A percentile compares a stretch with the other conserved stretches of the same genome.
phyloP scores from a whole-genome alignment of 2,113 vertebrate species.

The Archilochus colubris region DNA sequence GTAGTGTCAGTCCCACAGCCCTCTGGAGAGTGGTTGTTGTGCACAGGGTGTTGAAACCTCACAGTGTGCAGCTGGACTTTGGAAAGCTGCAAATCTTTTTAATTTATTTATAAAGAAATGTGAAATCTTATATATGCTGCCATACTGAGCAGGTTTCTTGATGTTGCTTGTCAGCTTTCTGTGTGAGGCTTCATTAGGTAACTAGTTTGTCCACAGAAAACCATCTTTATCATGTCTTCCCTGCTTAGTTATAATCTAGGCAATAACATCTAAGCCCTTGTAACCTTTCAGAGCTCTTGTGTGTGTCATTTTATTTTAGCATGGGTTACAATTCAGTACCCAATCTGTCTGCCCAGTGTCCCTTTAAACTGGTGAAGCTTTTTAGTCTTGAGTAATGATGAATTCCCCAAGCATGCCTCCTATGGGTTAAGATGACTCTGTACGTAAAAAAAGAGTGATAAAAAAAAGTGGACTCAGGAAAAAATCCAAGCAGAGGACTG shows the following conservation, averaged over 20 bases:
- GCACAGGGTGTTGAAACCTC: accelerated
- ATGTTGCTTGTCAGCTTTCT: not conserved
- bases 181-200: not conserved
- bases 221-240: not conserved
- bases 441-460: not conserved
- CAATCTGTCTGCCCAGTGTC: not conserved
- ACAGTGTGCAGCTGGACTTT: not conserved
- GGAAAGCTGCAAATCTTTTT: not conserved
- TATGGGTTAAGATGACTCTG: not conserved
- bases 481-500: not conserved
- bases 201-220: not conserved
- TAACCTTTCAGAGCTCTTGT: not conserved
- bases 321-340: not conserved
- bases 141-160: accelerated
- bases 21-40: accelerated
- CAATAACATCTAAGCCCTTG: not conserved
- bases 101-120: not conserved
- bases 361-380: not conserved
- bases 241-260: not conserved
- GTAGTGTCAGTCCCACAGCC: not conserved
- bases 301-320: not conserved
- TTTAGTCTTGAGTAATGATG: not conserved
- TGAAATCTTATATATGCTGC: accelerated
- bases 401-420: not conserved
- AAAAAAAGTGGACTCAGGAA: not conserved